Conservation (phyloP, 1,140 invertebrate genomes). For the Dendrolimus kikuchii region DNA sequence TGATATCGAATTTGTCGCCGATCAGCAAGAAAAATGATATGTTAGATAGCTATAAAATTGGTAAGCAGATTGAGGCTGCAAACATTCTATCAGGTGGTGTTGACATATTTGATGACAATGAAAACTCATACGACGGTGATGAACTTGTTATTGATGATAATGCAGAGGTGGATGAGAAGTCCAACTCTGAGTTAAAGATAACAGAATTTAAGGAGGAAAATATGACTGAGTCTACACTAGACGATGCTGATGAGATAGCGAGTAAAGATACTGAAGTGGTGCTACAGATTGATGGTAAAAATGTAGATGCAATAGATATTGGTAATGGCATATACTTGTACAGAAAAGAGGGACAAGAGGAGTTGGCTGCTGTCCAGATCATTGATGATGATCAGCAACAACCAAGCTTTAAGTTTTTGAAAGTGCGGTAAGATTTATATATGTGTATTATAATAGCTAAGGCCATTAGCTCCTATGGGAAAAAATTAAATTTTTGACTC, state of each 20-base stretch:
- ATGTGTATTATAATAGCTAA: neutral
- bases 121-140: conserved; percentile 66
- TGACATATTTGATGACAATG: conserved; percentile 68
- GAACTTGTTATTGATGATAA: conserved; percentile 69
- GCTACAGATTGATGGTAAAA: conserved; percentile 67
- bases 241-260: conserved; percentile 29
- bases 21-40: conserved; percentile 49
- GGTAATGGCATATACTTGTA: conserved; percentile 67
- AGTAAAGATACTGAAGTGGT: conserved; percentile 60
- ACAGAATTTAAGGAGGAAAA: conserved; percentile 12
- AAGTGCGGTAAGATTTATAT: conserved; percentile 57
- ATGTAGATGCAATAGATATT: conserved; percentile 67
- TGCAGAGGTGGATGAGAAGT: conserved; percentile 39
- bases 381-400: conserved; percentile 50
- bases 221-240: conserved; percentile 18
- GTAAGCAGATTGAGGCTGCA: conserved; percentile 60
- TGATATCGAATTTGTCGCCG: conserved; percentile 51
- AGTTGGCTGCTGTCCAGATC: conserved; percentile 62
- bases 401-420: conserved; percentile 62
- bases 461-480: too few species aligned
- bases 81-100: conserved; percentile 66
- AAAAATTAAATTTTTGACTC: too few species aligned
- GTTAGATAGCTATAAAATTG: conserved; percentile 53
- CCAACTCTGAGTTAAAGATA: conserved; percentile 22
- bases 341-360: conserved; percentile 55